Base-by-base conservation (phyloP, 1,140 invertebrate genomes). In the Planococcus citri region DNA sequence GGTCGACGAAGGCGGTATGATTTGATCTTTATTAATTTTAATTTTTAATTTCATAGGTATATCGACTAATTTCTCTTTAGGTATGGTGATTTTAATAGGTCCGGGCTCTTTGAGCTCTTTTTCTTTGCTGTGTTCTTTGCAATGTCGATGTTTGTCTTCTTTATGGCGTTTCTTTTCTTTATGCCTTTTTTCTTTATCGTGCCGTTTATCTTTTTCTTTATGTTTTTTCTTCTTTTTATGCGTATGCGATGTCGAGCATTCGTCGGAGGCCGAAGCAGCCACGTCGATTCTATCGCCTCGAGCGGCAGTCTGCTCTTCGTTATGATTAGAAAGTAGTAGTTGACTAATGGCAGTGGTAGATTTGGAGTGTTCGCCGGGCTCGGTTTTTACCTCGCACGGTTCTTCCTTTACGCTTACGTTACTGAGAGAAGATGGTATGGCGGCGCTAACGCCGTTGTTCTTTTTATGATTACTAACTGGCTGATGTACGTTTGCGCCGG, bases 161-260 rank as follows among this genome's bases (percentile, higher is more conserved):
- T 73, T 75, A 6, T 74, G 73, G 72, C 76, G 73, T 14, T 76
- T 74, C 1, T 76, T 76, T 1, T 74, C 72, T 27, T 75, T 78
- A 21, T 76, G 75, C 68, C 76, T 76, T 51, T 51, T 51, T 1
- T 77, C 76, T 70, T 78, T 78, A 6, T 81, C 68, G 81, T 81
- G 21, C 80, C 78, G 69, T 83, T 51, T 83, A 69, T 85, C 72
- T 64, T 76, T 78, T 20, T 78, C 75, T 72, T 79, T 79, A 68
- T 79, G 75, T 74, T 86, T 86, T 72, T 86, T 83, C 74, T 86
- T 86, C 27, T 81, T 83, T 74, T 87, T 87, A 72, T 86, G 41
- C 41, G 41, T 82, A 69, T 71, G 70, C 20, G 51, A 25, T 68
- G 67, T 68, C 68, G 29, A 58, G 60, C 41, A 25, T 17, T 27